Evolutionary conservation across 2,113 vertebrate genomes (phyloP), one percentile per base, ranked within the genome.

Genomic region (Montifringilla adamsi): DNA sequence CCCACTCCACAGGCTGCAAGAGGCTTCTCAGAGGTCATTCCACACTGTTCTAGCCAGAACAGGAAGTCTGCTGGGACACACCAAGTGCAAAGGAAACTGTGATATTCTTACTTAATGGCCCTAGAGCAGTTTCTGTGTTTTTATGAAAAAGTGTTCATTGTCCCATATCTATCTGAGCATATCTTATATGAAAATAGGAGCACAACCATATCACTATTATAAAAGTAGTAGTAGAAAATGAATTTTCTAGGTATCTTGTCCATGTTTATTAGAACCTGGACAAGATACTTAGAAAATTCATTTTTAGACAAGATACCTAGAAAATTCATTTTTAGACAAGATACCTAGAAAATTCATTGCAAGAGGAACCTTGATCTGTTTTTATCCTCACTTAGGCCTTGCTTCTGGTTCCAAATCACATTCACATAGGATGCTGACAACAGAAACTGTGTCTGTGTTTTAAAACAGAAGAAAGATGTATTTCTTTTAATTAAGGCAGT

Each of bases 21-120:
- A 50, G 35, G 19, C 19, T 82, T 59, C 49, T 62, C 21, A 43
- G 37, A 64, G 47, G 4, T 31, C 18, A 11, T 37, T 46, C 37
- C 67, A 26, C 4, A 1, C 37, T 27, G 3, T 37, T 2, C 4
- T 7, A 75, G 26, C 17, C 47, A 56, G 41, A 86, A 0, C 9
- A 67, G 41, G 35, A 47, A 19, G 4, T 56, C 56, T 75, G 15
- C 52, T 83, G 76, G 46, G 58, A 44, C 50, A 41, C 20, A 60
- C 10, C 3, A 49, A 60, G 7, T 27, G 50, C 37, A 56, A 49
- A 89, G 52, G 62, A 55, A 74, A 37, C 9, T 2, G 1, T 37
- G 2, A 37, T 33, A 21, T 21, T 72, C 16, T 35, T 73, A 16
- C 24, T 53, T 56, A 47, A 28, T 67, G 15, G 24, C 50, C 28